These are phyloP conservation scores for Dicranocentrus wangi DNA, from an alignment of 2,888 invertebrate genomes.

Conservation along the genomic window DNA sequence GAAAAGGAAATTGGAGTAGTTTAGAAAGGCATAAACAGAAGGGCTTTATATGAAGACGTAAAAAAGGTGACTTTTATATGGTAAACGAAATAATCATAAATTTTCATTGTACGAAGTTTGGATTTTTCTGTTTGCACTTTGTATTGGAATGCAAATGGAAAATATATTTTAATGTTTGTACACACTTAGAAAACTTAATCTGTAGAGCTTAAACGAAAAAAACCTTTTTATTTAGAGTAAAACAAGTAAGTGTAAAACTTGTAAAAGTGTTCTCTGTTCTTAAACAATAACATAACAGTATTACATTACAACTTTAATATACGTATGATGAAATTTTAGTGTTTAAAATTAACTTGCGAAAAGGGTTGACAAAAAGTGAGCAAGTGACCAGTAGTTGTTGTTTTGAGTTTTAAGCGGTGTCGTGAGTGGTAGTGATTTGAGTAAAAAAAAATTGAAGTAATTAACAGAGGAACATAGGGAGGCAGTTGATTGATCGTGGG, in stretches of 20 bases:
- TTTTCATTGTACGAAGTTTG: constrained; percentile 9
- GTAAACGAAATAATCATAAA: neutral
- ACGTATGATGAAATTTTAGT: neutral
- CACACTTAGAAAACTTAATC: neutral
- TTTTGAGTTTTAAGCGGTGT: constrained; percentile 9
- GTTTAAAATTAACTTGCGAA: neutral
- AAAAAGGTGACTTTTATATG: constrained; percentile 12
- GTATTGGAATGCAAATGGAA: neutral
- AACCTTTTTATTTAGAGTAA: neutral
- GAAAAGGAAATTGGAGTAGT: constrained; percentile 31
- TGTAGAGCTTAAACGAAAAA: constrained; percentile 1
- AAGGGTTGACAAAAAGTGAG: neutral
- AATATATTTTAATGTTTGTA: neutral
- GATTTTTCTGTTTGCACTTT: neutral
- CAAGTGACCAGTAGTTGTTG: neutral
- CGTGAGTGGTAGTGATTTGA: constrained; percentile 25
- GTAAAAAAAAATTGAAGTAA: neutral
- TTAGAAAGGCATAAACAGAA: constrained; percentile 18
- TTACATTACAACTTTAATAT: neutral
- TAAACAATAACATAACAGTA: neutral
- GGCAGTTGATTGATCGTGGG: too few species aligned
- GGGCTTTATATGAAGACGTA: neutral
- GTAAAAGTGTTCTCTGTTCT: neutral
- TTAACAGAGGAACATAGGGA: neutral
- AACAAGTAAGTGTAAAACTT: too few species aligned